phyloP scores from a whole-genome alignment of 2,113 vertebrate species.

The Rynchops niger region DNA sequence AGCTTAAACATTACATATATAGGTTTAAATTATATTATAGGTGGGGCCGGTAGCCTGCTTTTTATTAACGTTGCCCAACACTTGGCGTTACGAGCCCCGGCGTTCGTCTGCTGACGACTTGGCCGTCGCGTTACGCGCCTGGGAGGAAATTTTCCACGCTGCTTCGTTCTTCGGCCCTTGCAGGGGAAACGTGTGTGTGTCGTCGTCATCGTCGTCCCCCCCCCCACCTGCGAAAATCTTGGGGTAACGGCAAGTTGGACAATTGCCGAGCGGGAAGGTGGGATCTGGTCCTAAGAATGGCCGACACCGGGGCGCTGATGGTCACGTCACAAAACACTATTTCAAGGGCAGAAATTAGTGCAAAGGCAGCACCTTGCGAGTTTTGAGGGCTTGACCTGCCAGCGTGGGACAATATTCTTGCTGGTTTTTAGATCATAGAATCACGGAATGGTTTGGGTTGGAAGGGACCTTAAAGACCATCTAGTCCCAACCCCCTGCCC shows the following conservation, averaged over 20 bases:
- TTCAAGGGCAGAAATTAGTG: background rate
- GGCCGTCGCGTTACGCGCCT: fast-evolving
- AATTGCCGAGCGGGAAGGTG: background rate
- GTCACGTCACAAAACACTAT: fast-evolving
- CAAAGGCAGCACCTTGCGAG: background rate
- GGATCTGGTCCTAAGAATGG: background rate
- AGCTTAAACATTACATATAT: constrained; percentile 29
- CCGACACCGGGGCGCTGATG: fast-evolving
- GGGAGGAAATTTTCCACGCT: background rate
- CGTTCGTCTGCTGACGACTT: background rate
- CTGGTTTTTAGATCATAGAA: background rate
- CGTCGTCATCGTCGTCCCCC: no score
- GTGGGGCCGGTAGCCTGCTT: constrained; percentile 38
- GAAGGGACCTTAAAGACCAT: no score
- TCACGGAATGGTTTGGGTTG: no score
- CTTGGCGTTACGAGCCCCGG: background rate
- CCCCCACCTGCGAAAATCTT: background rate
- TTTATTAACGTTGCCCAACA: background rate
- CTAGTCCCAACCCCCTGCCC: no score
- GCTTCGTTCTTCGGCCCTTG: background rate
- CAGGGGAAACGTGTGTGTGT: fast-evolving
- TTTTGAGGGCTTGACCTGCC: background rate
- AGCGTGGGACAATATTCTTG: background rate
- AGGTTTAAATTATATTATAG: constrained; percentile 45
- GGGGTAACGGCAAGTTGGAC: background rate